Conservation (phyloP, 2,797 vertebrate genomes). For the Rhinichthys osculus region DNA sequence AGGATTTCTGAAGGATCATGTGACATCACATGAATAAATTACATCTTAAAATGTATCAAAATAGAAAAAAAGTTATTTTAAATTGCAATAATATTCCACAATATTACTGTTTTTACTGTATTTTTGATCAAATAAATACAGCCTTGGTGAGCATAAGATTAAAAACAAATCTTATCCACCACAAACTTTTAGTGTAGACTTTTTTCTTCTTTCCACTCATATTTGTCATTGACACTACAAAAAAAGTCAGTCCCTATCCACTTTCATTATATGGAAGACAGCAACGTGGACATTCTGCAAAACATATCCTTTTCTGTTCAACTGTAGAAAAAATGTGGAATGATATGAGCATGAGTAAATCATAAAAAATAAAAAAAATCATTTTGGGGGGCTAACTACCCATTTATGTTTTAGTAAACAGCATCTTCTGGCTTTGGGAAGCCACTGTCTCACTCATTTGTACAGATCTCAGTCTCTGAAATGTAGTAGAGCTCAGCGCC, state of each 20-base stretch:
- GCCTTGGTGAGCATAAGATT: neutral
- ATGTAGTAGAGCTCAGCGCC: constrained; percentile 17
- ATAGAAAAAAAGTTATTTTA: neutral
- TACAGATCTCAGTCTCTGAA: constrained; percentile 10
- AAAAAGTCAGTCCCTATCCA: neutral
- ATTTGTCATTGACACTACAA: neutral
- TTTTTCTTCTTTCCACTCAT: neutral
- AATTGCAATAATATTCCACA: neutral
- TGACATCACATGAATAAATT: neutral
- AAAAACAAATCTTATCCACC: neutral
- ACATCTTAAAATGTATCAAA: too few species aligned
- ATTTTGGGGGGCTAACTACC: neutral
- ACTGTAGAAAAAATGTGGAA: neutral
- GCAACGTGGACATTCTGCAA: neutral
- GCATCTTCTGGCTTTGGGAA: neutral
- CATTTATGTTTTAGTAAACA: constrained; percentile 12
- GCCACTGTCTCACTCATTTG: constrained; percentile 10
- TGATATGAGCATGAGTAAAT: neutral
- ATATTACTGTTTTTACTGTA: neutral
- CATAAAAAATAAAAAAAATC: neutral
- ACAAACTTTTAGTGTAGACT: neutral
- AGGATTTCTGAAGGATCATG: neutral
- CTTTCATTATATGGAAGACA: neutral
- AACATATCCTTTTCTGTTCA: constrained; percentile 1
- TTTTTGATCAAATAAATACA: neutral